Percentiles rank a stretch among this genome's conserved stretches.
phyloP scores from a whole-genome alignment of 2,888 invertebrate species.

The Miltochrista miniata region DNA sequence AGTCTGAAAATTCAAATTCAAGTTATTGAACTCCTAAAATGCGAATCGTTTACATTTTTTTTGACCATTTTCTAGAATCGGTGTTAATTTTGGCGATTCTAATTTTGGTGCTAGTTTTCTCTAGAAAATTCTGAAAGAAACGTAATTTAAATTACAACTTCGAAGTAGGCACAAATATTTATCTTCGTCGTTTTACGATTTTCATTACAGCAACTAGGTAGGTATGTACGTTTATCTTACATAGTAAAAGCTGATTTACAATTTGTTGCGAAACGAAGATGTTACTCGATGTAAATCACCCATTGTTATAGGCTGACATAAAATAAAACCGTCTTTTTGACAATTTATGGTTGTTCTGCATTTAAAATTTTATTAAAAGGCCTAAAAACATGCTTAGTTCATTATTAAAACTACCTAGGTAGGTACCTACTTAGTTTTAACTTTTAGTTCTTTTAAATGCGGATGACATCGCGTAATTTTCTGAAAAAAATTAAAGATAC shows the following conservation, averaged over 20 bases:
- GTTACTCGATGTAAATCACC: slow-evolving; percentile 25
- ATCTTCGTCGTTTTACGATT: too few relatives aligned
- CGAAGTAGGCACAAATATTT: too few relatives aligned
- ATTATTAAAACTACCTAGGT: not conserved
- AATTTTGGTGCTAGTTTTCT: too few relatives aligned
- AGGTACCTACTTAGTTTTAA: not conserved
- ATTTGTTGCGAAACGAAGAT: slow-evolving; percentile 20
- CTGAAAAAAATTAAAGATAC: not conserved
- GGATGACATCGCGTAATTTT: not conserved
- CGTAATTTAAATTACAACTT: too few relatives aligned
- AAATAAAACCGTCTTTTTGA: slow-evolving; percentile 13
- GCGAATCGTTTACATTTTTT: too few relatives aligned
- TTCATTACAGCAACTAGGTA: too few relatives aligned
- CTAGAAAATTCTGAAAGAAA: too few relatives aligned
- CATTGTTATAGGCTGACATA: slow-evolving; percentile 14
- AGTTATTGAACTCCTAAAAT: too few relatives aligned
- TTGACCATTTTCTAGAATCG: too few relatives aligned
- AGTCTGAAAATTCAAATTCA: too few relatives aligned
- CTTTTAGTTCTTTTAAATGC: not conserved
- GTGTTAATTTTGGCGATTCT: too few relatives aligned
- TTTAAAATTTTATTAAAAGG: not conserved
- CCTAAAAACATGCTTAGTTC: slow-evolving; percentile 2
- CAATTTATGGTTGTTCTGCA: slow-evolving; percentile 10
- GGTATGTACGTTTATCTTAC: not conserved
- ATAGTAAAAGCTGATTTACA: slow-evolving; percentile 34